Conservation (phyloP, 2,888 invertebrate genomes). For the Nomada lathburiana region DNA sequence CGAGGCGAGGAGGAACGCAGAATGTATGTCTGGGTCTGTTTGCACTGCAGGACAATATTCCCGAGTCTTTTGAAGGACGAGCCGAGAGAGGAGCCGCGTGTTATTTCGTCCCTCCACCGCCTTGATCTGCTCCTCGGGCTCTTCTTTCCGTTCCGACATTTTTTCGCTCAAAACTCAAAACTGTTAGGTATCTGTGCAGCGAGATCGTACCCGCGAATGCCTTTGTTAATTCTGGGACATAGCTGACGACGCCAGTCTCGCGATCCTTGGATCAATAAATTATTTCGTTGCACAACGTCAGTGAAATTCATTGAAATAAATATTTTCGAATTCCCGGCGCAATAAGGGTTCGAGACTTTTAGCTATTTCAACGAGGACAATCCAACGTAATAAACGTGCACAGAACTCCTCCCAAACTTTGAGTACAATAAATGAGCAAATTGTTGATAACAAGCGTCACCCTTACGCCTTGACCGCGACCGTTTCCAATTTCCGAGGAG, state of each 20-base stretch:
- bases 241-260: too few relatives aligned
- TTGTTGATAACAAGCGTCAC: too few relatives aligned
- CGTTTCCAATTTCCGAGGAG: too few relatives aligned
- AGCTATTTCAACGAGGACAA: too few relatives aligned
- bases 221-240: neutral
- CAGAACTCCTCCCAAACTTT: too few relatives aligned
- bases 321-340: neutral
- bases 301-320: neutral
- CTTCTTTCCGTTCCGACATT: conserved; percentile 44
- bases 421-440: too few relatives aligned
- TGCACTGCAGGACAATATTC: conserved; percentile 81
- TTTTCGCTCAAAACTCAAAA: conserved; percentile 5
- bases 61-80: conserved; percentile 78
- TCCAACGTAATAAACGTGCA: too few relatives aligned
- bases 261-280: neutral
- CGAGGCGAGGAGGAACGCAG: conserved; percentile 78
- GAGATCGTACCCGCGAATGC: neutral
- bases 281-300: neutral
- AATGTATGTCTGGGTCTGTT: conserved; percentile 81
- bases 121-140: conserved; percentile 28
- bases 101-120: conserved; percentile 70
- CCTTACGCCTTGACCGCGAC: too few relatives aligned
- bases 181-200: neutral
- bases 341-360: too few relatives aligned
- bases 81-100: conserved; percentile 72